Evolutionary conservation across 1,140 invertebrate species (phyloP), one percentile per base, ranked within the genome.

Genomic region (Papilio machaon): DNA sequence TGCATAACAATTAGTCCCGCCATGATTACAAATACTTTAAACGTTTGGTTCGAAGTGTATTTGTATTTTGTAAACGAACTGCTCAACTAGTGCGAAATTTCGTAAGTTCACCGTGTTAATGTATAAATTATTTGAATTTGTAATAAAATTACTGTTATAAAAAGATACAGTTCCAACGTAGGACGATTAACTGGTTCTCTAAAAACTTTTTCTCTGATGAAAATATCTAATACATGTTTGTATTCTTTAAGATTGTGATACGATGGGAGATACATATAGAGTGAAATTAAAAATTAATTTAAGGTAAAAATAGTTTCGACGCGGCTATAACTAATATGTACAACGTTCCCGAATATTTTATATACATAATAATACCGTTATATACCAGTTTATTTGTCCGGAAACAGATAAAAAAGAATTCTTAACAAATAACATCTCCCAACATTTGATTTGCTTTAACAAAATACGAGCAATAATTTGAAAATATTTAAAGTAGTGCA

Each of bases 401-500:
- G 64, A 70, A 70, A 38, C 13, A 30, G 19, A 19, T 64, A 30
- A 30, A 30, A 30, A 30, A 30, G 23, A 30, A 64, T 23, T 38
- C n/a, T 38, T 17, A 70, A 70, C 11, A 35, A 70, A 70, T 35
- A 70, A 70, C 64, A 35, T 6, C 64, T 70, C 35, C 64, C 23
- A 11, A 35, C 30, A 35, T 2, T 38, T 2, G 35, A 17, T 54
- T 13, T 17, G 30, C 30, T 70, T 70, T 70, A 70, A 70, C 64
- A 47, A 74, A 74, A 74, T 47, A 74, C 19, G 43, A 70, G 19
- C 60, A 64, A 70, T 70, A 35, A 15, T 70, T 74, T 46, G 35
- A 79, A 73, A 82, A 82, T 82, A 82, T 79, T 74, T 49, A 77
- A 23, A 76, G 74, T 76, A 76, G 74, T 76, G 19, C 47, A 17